phyloP scores from a whole-genome alignment of 2,888 invertebrate genomes.

The Mimas tiliae region DNA sequence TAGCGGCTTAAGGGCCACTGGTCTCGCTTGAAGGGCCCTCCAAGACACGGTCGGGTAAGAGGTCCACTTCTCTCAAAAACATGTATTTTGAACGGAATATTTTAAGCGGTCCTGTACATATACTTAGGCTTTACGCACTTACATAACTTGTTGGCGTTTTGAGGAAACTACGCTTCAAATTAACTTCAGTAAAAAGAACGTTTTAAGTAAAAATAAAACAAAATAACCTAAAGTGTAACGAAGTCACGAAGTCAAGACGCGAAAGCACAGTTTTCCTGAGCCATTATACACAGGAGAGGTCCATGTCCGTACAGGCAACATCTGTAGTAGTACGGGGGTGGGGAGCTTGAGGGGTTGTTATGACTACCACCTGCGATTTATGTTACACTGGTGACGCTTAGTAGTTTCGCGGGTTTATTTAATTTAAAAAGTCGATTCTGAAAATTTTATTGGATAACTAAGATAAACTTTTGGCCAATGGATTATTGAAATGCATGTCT shows the following conservation, averaged over 20 bases:
- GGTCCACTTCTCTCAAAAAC: slow-evolving; percentile 15
- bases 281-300: slow-evolving; percentile 56
- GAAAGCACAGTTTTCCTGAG: slow-evolving; percentile 54
- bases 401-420: slow-evolving; percentile 34
- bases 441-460: no score
- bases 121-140: neutral
- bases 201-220: slow-evolving; percentile 29
- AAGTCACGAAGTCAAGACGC: slow-evolving; percentile 50
- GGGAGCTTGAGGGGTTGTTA: slow-evolving; percentile 60
- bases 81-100: slow-evolving; percentile 30
- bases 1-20: slow-evolving; percentile 8
- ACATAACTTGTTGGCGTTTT: neutral
- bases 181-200: neutral
- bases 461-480: no score
- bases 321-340: slow-evolving; percentile 56
- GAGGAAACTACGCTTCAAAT: no score
- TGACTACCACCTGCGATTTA: slow-evolving; percentile 71
- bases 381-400: slow-evolving; percentile 63
- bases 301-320: slow-evolving; percentile 37
- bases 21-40: neutral
- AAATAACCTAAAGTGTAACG: slow-evolving; percentile 39
- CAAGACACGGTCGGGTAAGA: slow-evolving; percentile 18
- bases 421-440: no score
- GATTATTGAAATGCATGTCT: no score
- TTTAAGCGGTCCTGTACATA: slow-evolving; percentile 11